A percentile compares a stretch with the other conserved stretches of the same genome.
Evolutionary conservation across 2,888 invertebrate species (phyloP).

Genomic region (Smittia aterrima): DNA sequence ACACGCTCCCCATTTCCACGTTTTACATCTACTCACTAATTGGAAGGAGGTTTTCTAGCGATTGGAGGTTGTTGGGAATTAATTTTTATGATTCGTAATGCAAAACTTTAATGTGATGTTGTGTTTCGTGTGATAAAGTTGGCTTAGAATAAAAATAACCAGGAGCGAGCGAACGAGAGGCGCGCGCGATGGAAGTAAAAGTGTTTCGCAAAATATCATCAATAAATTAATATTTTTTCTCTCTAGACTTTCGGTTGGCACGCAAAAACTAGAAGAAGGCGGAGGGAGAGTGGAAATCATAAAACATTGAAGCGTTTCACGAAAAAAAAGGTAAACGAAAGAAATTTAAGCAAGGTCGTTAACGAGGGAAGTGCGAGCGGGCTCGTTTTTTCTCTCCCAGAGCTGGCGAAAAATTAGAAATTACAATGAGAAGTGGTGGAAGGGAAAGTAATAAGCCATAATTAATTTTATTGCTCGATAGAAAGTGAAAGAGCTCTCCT

Average conservation of each 20-base stretch:
- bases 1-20: neutral
- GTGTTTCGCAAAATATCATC: constrained; percentile 8
- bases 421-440: neutral
- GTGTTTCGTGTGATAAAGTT: neutral
- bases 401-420: neutral
- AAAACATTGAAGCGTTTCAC: too few relatives aligned
- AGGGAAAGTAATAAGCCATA: neutral
- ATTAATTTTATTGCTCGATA: neutral
- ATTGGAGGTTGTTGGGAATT: neutral
- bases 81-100: neutral
- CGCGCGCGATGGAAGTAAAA: neutral
- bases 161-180: too few relatives aligned
- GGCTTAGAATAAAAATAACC: neutral
- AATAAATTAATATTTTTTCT: neutral
- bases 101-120: constrained; percentile 1
- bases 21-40: neutral
- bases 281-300: neutral
- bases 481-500: neutral
- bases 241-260: neutral
- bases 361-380: too few relatives aligned
- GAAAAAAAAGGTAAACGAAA: too few relatives aligned
- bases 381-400: too few relatives aligned
- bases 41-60: neutral
- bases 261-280: neutral
- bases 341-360: too few relatives aligned